Percentiles rank a stretch among this genome's conserved stretches.
These are phyloP conservation scores for Geodia barretti DNA, from an alignment of 37 sponge, comb jelly and placozoan species.

Conservation along the genomic window DNA sequence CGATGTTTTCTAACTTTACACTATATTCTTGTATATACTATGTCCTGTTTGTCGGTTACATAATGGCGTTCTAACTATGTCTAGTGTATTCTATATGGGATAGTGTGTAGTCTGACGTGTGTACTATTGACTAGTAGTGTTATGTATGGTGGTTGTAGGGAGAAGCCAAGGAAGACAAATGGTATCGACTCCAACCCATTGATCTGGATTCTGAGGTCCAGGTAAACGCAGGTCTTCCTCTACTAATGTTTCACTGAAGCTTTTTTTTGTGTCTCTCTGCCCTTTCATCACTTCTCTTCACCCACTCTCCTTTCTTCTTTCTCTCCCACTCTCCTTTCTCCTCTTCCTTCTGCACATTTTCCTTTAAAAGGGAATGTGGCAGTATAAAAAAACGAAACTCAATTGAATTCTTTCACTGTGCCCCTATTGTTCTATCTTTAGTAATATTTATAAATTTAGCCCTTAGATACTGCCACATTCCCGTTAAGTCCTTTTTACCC, in stretches of 20 bases:
- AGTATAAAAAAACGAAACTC: background rate
- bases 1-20: too few relatives aligned
- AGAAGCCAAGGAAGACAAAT: slow-evolving; percentile 43
- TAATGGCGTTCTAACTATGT: too few relatives aligned
- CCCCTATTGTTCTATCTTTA: background rate
- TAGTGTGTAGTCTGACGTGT: too few relatives aligned
- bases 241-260: background rate
- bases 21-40: too few relatives aligned
- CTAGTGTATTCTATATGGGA: too few relatives aligned
- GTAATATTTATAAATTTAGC: too few relatives aligned
- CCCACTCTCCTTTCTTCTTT: background rate
- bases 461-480: too few relatives aligned
- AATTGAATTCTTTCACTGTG: background rate
- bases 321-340: background rate
- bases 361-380: background rate
- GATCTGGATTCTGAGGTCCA: slow-evolving; percentile 79
- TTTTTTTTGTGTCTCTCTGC: background rate
- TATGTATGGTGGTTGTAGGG: background rate
- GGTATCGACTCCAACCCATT: slow-evolving; percentile 61
- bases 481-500: too few relatives aligned
- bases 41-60: too few relatives aligned
- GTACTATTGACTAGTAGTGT: too few relatives aligned
- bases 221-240: slow-evolving; percentile 45
- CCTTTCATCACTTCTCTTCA: background rate
- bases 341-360: background rate